Percentiles rank a stretch among this genome's conserved stretches.
These are phyloP conservation scores for Cataglyphis rosenhaueri DNA, from an alignment of 2,888 invertebrate species.

Conservation along the genomic window DNA sequence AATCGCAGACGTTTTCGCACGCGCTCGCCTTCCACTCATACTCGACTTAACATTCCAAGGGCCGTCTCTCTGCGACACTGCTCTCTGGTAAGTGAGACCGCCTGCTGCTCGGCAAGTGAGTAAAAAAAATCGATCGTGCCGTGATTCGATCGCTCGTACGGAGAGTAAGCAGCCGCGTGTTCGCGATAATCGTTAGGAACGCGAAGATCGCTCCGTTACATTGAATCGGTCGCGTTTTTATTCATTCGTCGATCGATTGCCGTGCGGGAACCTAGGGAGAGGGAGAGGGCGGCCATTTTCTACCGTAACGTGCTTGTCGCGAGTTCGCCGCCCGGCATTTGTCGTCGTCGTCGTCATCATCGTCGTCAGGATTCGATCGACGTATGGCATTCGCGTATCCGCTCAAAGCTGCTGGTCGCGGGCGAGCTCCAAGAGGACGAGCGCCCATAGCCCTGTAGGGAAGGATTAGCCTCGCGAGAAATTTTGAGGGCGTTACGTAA, in stretches of 20 bases:
- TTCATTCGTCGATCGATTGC: not conserved
- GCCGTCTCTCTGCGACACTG: slow-evolving; percentile 82
- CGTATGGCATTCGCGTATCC: not conserved
- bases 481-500: slow-evolving; percentile 72
- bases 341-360: not conserved
- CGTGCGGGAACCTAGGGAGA: not conserved
- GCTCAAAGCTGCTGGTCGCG: not conserved
- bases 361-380: not conserved
- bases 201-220: not conserved
- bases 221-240: not conserved
- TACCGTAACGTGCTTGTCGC: slow-evolving; percentile 25
- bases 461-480: not conserved
- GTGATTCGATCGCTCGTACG: not conserved
- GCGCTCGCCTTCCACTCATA: slow-evolving; percentile 84
- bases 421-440: not conserved
- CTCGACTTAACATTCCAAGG: slow-evolving; percentile 90
- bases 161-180: not conserved
- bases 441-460: too few relatives aligned
- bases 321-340: not conserved
- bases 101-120: slow-evolving; percentile 70
- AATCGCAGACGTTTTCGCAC: slow-evolving; percentile 77
- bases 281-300: slow-evolving; percentile 68
- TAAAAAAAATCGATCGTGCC: slow-evolving; percentile 59
- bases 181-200: not conserved
- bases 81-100: slow-evolving; percentile 90